Conservation (phyloP, 1,140 invertebrate species). For the Carposina sasakii region DNA sequence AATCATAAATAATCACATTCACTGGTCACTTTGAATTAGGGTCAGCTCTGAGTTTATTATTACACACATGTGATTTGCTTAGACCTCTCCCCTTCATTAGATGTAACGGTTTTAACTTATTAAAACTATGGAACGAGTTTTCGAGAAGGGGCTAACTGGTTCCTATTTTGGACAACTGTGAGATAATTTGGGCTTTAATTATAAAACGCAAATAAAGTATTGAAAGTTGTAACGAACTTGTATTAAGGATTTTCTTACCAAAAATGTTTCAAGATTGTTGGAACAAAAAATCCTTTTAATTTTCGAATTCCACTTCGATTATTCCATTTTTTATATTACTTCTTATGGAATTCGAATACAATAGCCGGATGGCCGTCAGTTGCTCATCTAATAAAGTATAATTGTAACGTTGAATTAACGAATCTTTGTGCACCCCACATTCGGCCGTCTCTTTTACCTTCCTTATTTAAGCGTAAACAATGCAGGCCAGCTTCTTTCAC, state of each 20-base stretch:
- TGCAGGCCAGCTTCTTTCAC: slow-evolving; percentile 64
- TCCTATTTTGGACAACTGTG: slow-evolving; percentile 53
- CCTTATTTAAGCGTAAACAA: slow-evolving; percentile 70
- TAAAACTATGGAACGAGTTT: slow-evolving; percentile 71
- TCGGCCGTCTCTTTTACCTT: slow-evolving; percentile 57
- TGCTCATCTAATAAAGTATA: slow-evolving; percentile 37
- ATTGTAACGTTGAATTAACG: slow-evolving; percentile 55
- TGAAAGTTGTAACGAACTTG: no score
- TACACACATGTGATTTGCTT: slow-evolving; percentile 52
- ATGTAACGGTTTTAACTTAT: slow-evolving; percentile 69
- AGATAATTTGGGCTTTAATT: slow-evolving; percentile 62
- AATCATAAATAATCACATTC: slow-evolving; percentile 63
- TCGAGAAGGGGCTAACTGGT: slow-evolving; percentile 50
- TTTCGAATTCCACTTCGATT: no score
- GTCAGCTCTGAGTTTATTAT: slow-evolving; percentile 63
- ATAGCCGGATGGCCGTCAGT: slow-evolving; percentile 18
- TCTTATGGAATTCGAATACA: slow-evolving; percentile 10
- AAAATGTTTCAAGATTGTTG: no score
- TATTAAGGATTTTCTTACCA: no score
- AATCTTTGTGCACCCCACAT: slow-evolving; percentile 35
- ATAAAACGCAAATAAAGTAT: no score
- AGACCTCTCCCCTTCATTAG: slow-evolving; percentile 68
- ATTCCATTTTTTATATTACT: slow-evolving; percentile 12
- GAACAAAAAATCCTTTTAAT: no score
- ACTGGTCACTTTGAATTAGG: slow-evolving; percentile 57